A percentile compares a stretch with the other conserved stretches of the same genome.
Conservation (phyloP, 2,888 invertebrate species). For the Chaetoderma sp. region DNA sequence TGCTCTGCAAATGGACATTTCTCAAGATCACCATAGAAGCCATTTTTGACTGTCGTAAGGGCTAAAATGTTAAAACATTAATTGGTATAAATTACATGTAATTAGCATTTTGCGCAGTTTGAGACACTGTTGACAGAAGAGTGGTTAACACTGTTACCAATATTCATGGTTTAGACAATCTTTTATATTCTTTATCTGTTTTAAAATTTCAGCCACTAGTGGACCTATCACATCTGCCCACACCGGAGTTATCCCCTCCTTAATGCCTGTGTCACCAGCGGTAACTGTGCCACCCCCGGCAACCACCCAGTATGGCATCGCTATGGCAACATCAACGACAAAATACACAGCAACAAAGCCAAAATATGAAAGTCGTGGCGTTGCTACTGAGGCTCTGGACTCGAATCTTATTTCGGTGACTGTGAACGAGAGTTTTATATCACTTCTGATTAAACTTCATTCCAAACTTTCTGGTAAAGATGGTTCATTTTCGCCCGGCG, state of each 20-base stretch:
- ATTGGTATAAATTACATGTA: neutral
- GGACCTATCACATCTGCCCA: neutral
- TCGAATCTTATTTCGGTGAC: conserved; percentile 40
- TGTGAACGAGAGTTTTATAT: conserved; percentile 81
- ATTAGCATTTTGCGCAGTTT: neutral
- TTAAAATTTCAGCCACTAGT: neutral
- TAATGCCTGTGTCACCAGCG: no score
- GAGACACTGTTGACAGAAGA: no score
- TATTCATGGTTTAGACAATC: no score
- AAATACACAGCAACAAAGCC: conserved; percentile 25
- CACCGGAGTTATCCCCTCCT: neutral
- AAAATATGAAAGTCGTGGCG: conserved; percentile 50
- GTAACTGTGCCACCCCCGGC: neutral
- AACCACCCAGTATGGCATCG: no score
- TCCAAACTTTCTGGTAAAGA: conserved; percentile 85
- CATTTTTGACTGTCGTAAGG: no score
- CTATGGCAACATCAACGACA: neutral
- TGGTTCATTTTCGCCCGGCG: conserved; percentile 80
- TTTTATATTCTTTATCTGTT: no score
- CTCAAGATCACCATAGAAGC: no score
- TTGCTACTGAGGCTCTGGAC: conserved; percentile 45
- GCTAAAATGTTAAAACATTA: no score
- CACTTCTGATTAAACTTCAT: conserved; percentile 88
- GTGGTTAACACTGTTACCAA: no score
- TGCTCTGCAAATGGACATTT: no score